These are phyloP conservation scores for Zaprionus tsacasi DNA, from an alignment of 1,140 invertebrate genomes.

Conservation along the genomic window DNA sequence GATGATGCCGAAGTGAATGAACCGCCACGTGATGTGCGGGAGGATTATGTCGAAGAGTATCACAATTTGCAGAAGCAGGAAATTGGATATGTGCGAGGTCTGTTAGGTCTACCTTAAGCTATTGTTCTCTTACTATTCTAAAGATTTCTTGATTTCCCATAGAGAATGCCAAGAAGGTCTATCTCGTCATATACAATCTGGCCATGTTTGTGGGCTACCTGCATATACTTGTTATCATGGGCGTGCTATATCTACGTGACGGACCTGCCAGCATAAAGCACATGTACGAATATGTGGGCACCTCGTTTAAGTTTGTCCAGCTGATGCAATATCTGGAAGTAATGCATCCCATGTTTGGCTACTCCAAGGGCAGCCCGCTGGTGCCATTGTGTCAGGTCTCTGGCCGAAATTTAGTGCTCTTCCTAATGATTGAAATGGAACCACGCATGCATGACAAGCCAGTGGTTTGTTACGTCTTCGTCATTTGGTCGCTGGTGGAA, in stretches of 20 bases:
- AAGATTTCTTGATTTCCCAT: slow-evolving; percentile 36
- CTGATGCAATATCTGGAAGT: slow-evolving; percentile 94
- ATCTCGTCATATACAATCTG: slow-evolving; percentile 95
- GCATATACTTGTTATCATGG: slow-evolving; percentile 91
- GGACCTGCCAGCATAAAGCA: slow-evolving; percentile 89
- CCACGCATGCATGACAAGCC: slow-evolving; percentile 94
- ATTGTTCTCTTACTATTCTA: background rate
- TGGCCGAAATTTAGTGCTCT: slow-evolving; percentile 92
- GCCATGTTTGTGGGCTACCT: slow-evolving; percentile 95
- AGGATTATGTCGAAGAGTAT: slow-evolving; percentile 92
- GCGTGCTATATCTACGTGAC: slow-evolving; percentile 90
- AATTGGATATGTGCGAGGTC: slow-evolving; percentile 91
- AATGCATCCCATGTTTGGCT: slow-evolving; percentile 94
- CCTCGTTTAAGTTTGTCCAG: slow-evolving; percentile 92
- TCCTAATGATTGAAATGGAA: slow-evolving; percentile 93
- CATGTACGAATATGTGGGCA: slow-evolving; percentile 91
- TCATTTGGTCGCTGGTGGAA: slow-evolving; percentile 93
- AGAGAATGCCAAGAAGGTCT: slow-evolving; percentile 93
- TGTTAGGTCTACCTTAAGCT: slow-evolving; percentile 4
- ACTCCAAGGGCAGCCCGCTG: slow-evolving; percentile 90
- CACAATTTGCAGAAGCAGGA: slow-evolving; percentile 91
- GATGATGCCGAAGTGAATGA: slow-evolving; percentile 88
- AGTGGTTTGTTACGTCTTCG: slow-evolving; percentile 93
- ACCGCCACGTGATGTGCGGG: slow-evolving; percentile 87
- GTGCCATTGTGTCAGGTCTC: slow-evolving; percentile 89